Evolutionary conservation across 2,113 vertebrate species (phyloP).

Genomic region (Micronycteris hirsuta): DNA sequence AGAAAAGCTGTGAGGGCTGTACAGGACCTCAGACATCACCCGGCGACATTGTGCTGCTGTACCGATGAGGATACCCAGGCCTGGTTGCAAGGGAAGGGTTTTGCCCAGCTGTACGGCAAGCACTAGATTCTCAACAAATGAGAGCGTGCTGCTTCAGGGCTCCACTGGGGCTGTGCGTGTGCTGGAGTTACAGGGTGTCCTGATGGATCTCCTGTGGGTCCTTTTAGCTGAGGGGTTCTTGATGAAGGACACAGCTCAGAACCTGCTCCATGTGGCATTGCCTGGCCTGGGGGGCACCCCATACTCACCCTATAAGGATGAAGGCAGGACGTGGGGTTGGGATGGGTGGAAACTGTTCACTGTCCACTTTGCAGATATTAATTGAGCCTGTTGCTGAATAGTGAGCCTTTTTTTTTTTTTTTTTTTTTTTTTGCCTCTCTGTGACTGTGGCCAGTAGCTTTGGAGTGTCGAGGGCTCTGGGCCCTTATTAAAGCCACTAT

Average conservation of each 20-base stretch:
- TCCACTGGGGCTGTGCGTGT: fast-evolving
- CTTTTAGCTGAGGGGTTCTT: neutral
- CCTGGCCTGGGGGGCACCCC: neutral
- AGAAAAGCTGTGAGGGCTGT: too few relatives aligned
- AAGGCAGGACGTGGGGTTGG: neutral
- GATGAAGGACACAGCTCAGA: neutral
- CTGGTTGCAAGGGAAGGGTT: neutral
- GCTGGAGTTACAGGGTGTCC: fast-evolving
- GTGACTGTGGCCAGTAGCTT: neutral
- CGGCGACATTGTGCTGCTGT: too few relatives aligned
- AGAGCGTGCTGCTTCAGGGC: neutral
- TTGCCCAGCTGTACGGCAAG: neutral
- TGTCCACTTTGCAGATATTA: neutral
- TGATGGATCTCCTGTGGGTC: neutral
- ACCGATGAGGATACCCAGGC: fast-evolving
- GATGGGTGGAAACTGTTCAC: neutral
- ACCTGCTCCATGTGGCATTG: neutral
- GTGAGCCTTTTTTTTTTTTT: neutral
- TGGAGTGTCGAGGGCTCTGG: too few relatives aligned
- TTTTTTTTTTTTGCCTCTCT: neutral
- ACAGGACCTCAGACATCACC: neutral
- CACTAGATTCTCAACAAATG: neutral
- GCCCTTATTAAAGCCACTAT: neutral
- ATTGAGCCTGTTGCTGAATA: neutral
- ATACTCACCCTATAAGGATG: neutral